Conservation (phyloP, 2,888 invertebrate genomes). For the Orgyia antiqua region DNA sequence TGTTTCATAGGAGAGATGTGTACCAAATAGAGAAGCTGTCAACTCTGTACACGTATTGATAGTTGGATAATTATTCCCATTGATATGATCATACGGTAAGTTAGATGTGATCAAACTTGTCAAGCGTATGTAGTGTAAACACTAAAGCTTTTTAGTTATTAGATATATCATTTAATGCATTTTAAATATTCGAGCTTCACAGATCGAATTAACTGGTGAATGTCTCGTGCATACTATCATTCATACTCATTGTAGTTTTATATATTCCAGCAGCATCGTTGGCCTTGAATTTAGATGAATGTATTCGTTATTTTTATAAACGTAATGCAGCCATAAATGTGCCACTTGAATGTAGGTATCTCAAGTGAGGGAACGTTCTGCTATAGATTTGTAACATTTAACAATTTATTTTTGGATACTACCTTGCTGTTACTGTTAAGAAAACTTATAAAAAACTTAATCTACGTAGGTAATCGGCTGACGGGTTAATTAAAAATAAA, state of each 20-base stretch:
- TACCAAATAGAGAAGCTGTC: conserved; percentile 41
- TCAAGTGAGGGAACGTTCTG: conserved; percentile 13
- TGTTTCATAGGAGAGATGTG: too few species aligned
- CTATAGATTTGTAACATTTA: conserved; percentile 9
- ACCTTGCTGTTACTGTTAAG: too few species aligned
- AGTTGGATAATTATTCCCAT: conserved; percentile 61
- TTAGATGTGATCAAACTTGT: conserved; percentile 56
- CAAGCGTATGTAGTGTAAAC: conserved; percentile 57
- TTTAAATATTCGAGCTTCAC: conserved; percentile 48
- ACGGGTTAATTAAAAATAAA: too few species aligned
- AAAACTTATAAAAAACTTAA: too few species aligned
- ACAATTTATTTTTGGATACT: too few species aligned
- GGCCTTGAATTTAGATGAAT: conserved; percentile 48
- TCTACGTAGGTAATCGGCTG: too few species aligned
- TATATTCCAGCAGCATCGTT: conserved; percentile 50
- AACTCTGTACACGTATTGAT: conserved; percentile 40
- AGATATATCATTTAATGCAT: conserved; percentile 64
- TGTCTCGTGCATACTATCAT: conserved; percentile 51
- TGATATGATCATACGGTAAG: conserved; percentile 67
- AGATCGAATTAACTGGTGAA: conserved; percentile 49
- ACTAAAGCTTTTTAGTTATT: conserved; percentile 65
- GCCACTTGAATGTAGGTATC: conserved; percentile 17
- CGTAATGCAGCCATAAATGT: conserved; percentile 25
- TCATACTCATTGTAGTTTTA: conserved; percentile 62
- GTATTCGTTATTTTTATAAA: conserved; percentile 37